Evolutionary conservation across 1,140 invertebrate genomes (phyloP).

Genomic region (Lerema accius): DNA sequence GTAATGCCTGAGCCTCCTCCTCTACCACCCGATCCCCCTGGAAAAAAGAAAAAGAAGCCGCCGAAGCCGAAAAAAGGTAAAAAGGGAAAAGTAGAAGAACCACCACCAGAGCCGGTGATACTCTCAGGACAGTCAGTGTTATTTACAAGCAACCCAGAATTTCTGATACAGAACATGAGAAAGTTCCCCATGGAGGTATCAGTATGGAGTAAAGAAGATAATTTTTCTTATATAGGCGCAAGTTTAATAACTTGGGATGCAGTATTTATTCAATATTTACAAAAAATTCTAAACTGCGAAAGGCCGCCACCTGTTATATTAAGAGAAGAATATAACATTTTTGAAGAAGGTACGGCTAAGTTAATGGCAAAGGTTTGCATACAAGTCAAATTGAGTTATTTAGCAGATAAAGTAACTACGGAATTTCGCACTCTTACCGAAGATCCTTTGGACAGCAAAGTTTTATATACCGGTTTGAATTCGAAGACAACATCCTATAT

Average conservation of each 20-base stretch:
- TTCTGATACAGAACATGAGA: constrained; percentile 69
- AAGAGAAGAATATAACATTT: constrained; percentile 72
- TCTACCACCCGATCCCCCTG: constrained; percentile 66
- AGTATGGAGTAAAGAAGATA: constrained; percentile 72
- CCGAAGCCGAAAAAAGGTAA: constrained; percentile 63
- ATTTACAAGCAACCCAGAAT: constrained; percentile 71
- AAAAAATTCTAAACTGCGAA: constrained; percentile 57
- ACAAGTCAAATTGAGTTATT: constrained; percentile 68
- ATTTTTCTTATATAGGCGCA: constrained; percentile 59
- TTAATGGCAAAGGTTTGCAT: constrained; percentile 68
- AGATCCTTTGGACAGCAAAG: constrained; percentile 65
- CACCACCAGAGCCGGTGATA: constrained; percentile 71
- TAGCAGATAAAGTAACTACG: constrained; percentile 66
- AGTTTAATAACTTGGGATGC: constrained; percentile 65
- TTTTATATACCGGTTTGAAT: constrained; percentile 74
- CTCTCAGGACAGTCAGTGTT: constrained; percentile 73
- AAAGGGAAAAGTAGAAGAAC: constrained; percentile 53
- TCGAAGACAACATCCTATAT: constrained; percentile 76
- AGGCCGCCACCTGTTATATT: constrained; percentile 54
- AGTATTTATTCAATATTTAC: constrained; percentile 59
- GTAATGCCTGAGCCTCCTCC: constrained; percentile 73
- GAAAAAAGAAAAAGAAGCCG: constrained; percentile 68
- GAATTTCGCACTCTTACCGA: constrained; percentile 70
- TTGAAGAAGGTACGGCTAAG: constrained; percentile 69
- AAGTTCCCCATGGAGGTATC: constrained; percentile 66